Percentiles rank a stretch among this genome's conserved stretches.
These are phyloP conservation scores for Enteromius afrohamiltoni DNA, from an alignment of 2,797 vertebrate genomes.

Conservation along the genomic window DNA sequence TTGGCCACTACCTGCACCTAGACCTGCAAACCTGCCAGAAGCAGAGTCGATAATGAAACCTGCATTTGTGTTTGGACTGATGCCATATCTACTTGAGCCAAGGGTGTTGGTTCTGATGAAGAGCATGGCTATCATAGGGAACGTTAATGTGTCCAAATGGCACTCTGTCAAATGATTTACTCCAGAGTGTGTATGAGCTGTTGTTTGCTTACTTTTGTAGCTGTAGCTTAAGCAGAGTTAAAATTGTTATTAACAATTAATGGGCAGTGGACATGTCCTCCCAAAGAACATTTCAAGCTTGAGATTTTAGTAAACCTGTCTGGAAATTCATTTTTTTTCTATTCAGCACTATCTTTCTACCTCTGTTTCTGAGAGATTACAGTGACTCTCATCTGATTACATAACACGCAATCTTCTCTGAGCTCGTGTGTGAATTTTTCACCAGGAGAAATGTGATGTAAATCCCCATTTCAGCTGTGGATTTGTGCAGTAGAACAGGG, in stretches of 20 bases:
- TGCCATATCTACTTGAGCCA: conserved; percentile 15
- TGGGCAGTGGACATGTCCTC: neutral
- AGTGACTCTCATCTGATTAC: conserved; percentile 4
- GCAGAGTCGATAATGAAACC: neutral
- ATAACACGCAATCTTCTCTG: conserved; percentile 34
- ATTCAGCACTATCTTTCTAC: conserved; percentile 1
- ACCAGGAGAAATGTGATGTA: conserved; percentile 27
- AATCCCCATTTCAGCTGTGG: conserved; percentile 18
- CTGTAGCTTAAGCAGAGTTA: neutral
- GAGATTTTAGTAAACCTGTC: neutral
- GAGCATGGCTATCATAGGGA: neutral
- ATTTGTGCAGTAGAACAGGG: conserved; percentile 27
- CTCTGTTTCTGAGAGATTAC: neutral
- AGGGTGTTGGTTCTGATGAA: neutral
- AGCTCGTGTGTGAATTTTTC: conserved; percentile 3
- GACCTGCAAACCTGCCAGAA: conserved; percentile 5
- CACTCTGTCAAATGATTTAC: neutral
- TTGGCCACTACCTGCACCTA: neutral
- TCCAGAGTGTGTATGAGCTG: too few species aligned
- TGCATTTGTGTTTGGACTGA: neutral
- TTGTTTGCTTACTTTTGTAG: neutral
- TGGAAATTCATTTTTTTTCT: neutral
- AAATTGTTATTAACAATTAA: neutral
- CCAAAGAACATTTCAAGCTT: neutral
- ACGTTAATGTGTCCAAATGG: conserved; percentile 20